These are phyloP conservation scores for Frankliniella fusca DNA, from an alignment of 2,888 invertebrate genomes.

Conservation along the genomic window DNA sequence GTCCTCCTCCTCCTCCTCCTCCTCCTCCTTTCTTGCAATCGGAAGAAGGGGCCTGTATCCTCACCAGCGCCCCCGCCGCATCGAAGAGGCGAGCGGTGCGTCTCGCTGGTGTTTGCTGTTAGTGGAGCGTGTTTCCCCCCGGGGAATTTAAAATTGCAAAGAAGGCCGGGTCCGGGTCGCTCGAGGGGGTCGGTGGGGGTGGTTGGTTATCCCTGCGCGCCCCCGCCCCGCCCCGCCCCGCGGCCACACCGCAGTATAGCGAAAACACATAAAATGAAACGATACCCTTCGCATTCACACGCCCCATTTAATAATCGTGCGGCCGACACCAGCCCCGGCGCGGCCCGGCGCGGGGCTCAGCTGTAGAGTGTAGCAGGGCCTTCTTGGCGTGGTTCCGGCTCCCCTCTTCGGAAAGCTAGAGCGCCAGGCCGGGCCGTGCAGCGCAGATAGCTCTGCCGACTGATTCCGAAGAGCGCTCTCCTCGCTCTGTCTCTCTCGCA, in stretches of 20 bases:
- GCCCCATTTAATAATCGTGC: conserved; percentile 15
- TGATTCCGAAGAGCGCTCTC: too few species aligned
- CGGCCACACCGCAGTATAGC: not conserved
- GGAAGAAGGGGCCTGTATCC: not conserved
- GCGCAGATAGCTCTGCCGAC: too few species aligned
- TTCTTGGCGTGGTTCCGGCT: too few species aligned
- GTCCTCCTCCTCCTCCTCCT: too few species aligned
- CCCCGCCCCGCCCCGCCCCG: not conserved
- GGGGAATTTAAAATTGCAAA: conserved; percentile 21
- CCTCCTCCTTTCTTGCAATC: not conserved
- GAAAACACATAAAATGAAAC: conserved; percentile 18
- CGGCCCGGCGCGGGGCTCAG: not conserved
- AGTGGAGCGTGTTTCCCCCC: not conserved
- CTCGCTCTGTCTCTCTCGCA: too few species aligned
- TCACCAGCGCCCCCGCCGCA: not conserved
- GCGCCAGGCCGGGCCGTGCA: too few species aligned
- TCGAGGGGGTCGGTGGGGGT: not conserved
- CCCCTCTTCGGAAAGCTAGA: too few species aligned
- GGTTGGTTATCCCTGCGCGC: not conserved
- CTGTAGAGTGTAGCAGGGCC: too few species aligned
- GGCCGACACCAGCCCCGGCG: not conserved
- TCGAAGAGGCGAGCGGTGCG: not conserved
- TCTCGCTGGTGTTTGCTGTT: not conserved
- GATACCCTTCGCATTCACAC: conserved; percentile 20
- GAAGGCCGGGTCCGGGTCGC: not conserved